Evolutionary conservation across 1,140 invertebrate species (phyloP).

Genomic region (Myzus persicae): DNA sequence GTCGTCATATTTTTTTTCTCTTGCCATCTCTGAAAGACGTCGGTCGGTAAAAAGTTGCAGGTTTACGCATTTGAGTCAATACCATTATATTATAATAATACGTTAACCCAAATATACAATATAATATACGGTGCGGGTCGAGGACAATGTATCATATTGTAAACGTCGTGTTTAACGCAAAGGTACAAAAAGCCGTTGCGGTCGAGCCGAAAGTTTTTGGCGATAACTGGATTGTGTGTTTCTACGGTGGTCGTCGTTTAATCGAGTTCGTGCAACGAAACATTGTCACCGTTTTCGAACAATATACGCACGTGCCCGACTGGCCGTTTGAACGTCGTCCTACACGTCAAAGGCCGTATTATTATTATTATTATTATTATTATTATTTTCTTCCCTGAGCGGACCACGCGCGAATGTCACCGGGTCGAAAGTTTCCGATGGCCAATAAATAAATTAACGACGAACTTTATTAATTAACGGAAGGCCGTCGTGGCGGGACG

Average conservation of each 20-base stretch:
- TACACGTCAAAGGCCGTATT: neutral
- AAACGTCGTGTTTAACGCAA: neutral
- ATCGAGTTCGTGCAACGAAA: neutral
- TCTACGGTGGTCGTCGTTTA: neutral
- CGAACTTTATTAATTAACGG: neutral
- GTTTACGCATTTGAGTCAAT: neutral
- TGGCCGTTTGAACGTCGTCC: neutral
- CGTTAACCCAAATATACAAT: neutral
- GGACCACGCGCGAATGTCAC: neutral
- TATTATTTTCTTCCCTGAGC: neutral
- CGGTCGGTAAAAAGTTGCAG: neutral
- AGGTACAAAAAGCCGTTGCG: neutral
- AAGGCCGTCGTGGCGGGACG: neutral
- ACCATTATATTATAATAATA: neutral
- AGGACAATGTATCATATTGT: neutral
- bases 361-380: neutral
- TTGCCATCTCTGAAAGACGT: neutral
- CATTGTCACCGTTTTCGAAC: neutral
- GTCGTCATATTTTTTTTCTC: neutral
- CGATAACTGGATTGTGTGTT: neutral
- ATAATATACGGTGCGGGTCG: neutral
- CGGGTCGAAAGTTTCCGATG: neutral
- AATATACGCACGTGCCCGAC: neutral
- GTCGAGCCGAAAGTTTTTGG: neutral
- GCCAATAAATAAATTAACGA: constrained; percentile 9